Base-by-base conservation (phyloP, 2,113 vertebrate species). In the Amphiprion percula region DNA sequence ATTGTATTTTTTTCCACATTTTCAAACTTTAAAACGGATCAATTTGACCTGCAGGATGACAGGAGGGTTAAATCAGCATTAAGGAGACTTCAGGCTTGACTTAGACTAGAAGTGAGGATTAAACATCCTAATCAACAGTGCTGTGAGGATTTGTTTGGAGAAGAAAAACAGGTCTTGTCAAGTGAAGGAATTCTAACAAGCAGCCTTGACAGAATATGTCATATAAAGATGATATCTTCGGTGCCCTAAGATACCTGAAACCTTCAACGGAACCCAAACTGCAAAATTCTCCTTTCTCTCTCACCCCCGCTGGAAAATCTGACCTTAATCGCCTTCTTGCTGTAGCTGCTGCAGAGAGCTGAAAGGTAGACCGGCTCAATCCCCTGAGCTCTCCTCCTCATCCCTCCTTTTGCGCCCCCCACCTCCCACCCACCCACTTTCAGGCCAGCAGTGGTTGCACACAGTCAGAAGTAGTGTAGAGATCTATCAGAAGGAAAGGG, bases 401-500 rank as follows among this genome's bases (percentile, higher is more conserved):
- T 61, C 61, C 33, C 21, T 72, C 41, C 41, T 44, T 37, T 37
- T 37, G 33, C 7, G 7, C 33, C 41, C 41, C 8, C 41, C 41
- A 14, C 41, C 53, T 49, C 33, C 74, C 58, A 15, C 52, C 59
- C 37, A 44, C 41, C 50, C 10, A 37, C 71, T 77, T 61, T 56
- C 62, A 61, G 63, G 61, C 11, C 37, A 37, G 52, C 14, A 21
- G 49, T 54, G 47, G 50, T 28, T 37, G 70, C 79, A 71, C 83
- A 78, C 26, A 2, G 26, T 52, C 19, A 26, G 44, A 65, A 41
- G 33, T 16, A 15, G 54, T 59, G 58, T 69, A 19, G 37, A 65
- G 72, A 74, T 82, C 66, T 63, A 61, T 77, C 37, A 60, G 23
- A 55, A 83, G 74, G 33, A 84, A 86, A 86, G 80, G 74, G 33